Base-by-base conservation (phyloP, 2,113 vertebrate genomes). In the Genyomyrus donnyi region DNA sequence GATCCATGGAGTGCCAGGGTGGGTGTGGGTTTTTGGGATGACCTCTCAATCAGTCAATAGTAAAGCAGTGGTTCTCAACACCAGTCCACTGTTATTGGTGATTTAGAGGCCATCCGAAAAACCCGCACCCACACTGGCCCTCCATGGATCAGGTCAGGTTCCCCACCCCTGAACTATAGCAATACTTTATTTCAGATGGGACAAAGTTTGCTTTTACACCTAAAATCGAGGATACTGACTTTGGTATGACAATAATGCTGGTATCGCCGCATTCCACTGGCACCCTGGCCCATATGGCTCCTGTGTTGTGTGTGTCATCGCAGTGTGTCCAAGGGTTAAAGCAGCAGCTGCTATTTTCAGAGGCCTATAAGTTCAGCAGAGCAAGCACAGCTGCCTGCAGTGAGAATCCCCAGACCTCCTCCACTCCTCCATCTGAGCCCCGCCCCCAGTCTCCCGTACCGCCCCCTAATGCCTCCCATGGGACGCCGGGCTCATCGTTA, bases 381-480 rank as follows among this genome's bases (percentile, higher is more conserved):
- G 53, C 85, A n/a, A 62, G 53, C 84, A 87, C 93, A 92, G 88
- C 93, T 88, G 91, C 84, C 90, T 90, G 89, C 88, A 93, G 88
- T 91, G 89, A 87, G 89, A 21, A 86, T 87, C 89, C 50, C 42
- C 89, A 90, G 91, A 70, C 90, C 88, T 85, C 90, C 39, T 53
- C 90, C 90, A 88, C 87, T 80, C 87, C 91, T 91, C 93, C 95
- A 96, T 95, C 94, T 96, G 95, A 8, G 8, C 66, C 66, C n/a
- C 66, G 94, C 70, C 31, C 70, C 31, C 31, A 77, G 95, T 94
- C 94, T 92, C 91, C 95, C 92, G 93, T 93, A 89, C 89, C 66
- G 90, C 93, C 88, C 80, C 91, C 94, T 95, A 94, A 95, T 94
- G 93, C 92, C 89, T 95, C 95, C 94, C 94, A 92, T 74, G 94